phyloP scores from a whole-genome alignment of 2,113 vertebrate genomes.

The Panurus biarmicus region DNA sequence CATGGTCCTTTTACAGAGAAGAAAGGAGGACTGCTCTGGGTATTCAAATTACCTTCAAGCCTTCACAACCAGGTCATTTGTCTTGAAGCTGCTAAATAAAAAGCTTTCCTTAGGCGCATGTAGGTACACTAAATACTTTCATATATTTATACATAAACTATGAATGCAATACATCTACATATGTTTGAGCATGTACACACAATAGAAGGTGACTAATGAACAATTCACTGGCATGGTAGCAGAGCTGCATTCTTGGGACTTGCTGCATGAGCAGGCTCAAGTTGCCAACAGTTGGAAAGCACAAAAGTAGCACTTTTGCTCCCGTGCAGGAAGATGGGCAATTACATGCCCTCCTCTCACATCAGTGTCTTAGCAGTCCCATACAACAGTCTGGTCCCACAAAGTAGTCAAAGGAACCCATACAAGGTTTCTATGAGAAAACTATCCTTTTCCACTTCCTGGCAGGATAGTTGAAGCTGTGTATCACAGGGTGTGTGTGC shows the following conservation, averaged over 20 bases:
- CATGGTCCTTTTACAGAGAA: background rate
- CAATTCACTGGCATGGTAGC: background rate
- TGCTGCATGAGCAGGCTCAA: background rate
- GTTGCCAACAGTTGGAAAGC: background rate
- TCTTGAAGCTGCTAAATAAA: background rate
- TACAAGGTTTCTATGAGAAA: background rate
- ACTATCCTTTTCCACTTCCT: background rate
- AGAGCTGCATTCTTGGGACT: background rate
- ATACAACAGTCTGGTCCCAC: background rate
- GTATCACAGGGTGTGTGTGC: background rate
- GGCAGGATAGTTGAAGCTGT: background rate
- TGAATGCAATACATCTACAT: too few species aligned
- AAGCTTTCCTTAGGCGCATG: background rate
- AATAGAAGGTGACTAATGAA: background rate
- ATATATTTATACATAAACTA: background rate
- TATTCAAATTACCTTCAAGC: background rate
- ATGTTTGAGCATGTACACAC: background rate
- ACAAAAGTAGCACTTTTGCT: background rate
- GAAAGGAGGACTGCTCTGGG: background rate
- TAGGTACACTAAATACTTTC: background rate
- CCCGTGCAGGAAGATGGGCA: background rate
- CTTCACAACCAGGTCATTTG: background rate
- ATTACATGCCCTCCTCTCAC: background rate
- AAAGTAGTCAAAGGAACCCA: background rate
- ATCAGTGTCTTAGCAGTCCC: background rate